These are phyloP conservation scores for Paedocypris sp. DNA, from an alignment of 2,113 vertebrate species.

Conservation along the genomic window DNA sequence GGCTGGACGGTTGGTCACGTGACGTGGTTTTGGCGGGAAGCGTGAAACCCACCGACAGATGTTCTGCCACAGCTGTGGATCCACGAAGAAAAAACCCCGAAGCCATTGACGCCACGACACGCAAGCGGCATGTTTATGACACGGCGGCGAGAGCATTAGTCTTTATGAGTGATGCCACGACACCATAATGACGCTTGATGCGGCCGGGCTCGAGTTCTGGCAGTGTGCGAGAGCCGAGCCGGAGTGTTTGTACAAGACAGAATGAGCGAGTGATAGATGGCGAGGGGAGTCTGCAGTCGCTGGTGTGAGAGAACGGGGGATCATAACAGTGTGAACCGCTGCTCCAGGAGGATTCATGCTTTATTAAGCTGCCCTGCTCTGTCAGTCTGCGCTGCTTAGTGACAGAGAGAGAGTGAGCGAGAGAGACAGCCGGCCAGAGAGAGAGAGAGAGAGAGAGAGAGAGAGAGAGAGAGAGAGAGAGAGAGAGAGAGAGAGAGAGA, in stretches of 20 bases:
- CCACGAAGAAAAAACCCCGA: conserved; percentile 69
- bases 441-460: neutral
- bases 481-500: neutral
- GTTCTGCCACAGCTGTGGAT: conserved; percentile 77
- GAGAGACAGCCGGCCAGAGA: conserved; percentile 5
- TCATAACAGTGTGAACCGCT: conserved; percentile 37
- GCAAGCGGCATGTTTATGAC: too few species aligned
- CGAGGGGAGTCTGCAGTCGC: neutral
- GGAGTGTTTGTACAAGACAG: neutral
- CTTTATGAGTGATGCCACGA: too few species aligned
- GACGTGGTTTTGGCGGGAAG: conserved; percentile 97
- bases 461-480: neutral
- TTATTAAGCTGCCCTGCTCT: conserved; percentile 52
- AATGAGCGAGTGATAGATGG: neutral
- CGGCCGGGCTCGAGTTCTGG: neutral
- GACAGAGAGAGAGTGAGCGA: conserved; percentile 13
- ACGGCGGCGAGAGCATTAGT: too few species aligned
- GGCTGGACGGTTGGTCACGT: conserved; percentile 82
- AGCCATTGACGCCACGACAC: too few species aligned
- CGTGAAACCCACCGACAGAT: conserved; percentile 93
- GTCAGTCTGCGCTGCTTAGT: conserved; percentile 46
- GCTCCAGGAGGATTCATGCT: conserved; percentile 48
- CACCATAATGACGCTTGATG: too few species aligned
- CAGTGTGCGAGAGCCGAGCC: conserved; percentile 4
- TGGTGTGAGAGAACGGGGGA: conserved; percentile 11